These are phyloP conservation scores for Agrypnus murinus DNA, from an alignment of 2,888 invertebrate genomes.

Conservation along the genomic window DNA sequence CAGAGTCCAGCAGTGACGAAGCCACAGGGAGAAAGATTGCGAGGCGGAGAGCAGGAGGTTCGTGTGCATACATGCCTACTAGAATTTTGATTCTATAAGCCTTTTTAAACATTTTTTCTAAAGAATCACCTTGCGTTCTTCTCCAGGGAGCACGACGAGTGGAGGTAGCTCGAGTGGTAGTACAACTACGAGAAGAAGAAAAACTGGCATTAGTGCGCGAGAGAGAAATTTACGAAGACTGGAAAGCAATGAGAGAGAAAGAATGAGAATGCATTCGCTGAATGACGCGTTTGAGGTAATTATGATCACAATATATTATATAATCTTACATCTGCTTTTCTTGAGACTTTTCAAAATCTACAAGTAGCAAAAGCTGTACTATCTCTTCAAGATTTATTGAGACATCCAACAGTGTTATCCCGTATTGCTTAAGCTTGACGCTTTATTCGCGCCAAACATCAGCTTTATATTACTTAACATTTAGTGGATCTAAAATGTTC, in stretches of 20 bases:
- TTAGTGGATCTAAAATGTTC: too few species aligned
- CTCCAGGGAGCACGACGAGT: slow-evolving; percentile 69
- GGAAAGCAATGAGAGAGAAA: slow-evolving; percentile 86
- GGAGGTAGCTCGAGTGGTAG: slow-evolving; percentile 68
- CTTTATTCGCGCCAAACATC: too few species aligned
- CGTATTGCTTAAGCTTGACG: too few species aligned
- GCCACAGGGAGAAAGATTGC: slow-evolving; percentile 66
- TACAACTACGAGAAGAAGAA: slow-evolving; percentile 72
- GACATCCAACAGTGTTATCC: too few species aligned
- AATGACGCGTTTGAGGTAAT: slow-evolving; percentile 85
- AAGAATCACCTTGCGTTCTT: slow-evolving; percentile 41
- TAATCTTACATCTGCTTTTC: too few species aligned
- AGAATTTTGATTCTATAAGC: slow-evolving; percentile 40
- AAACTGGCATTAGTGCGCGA: slow-evolving; percentile 78
- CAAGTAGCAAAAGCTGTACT: too few species aligned
- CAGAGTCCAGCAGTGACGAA: slow-evolving; percentile 69
- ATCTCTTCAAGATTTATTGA: too few species aligned
- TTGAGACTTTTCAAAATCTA: too few species aligned
- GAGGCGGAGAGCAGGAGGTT: slow-evolving; percentile 69
- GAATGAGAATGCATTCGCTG: slow-evolving; percentile 87
- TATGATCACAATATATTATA: too few species aligned
- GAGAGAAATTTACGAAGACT: slow-evolving; percentile 83
- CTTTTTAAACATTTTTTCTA: slow-evolving; percentile 34
- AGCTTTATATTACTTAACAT: too few species aligned
- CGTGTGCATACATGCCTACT: slow-evolving; percentile 29